phyloP scores from a whole-genome alignment of 2,888 invertebrate genomes.

The Phengaris arion region DNA sequence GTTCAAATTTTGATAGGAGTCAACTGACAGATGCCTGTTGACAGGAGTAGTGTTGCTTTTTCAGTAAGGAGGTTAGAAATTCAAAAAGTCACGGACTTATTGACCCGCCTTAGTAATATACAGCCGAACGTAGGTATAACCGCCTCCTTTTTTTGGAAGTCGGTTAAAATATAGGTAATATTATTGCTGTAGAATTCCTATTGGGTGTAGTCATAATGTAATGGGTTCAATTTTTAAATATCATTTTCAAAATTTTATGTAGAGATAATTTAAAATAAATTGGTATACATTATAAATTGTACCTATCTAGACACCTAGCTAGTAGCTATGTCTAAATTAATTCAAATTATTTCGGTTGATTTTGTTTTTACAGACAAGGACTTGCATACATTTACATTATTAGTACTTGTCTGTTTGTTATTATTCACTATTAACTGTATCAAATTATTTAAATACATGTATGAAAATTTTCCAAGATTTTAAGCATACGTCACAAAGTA shows the following conservation, averaged over 20 bases:
- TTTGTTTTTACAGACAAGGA: background rate
- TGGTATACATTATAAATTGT: background rate
- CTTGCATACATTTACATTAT: slow-evolving; percentile 18
- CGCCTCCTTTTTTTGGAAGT: too few species aligned
- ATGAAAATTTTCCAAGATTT: background rate
- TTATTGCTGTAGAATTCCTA: too few species aligned
- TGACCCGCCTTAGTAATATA: too few species aligned
- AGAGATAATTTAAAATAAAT: background rate
- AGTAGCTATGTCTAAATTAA: background rate
- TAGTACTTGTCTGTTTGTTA: background rate
- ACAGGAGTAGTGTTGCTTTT: too few species aligned
- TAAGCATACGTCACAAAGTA: background rate
- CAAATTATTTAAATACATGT: background rate
- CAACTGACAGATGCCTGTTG: too few species aligned
- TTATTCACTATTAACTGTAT: background rate
- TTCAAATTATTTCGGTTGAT: slow-evolving; percentile 9
- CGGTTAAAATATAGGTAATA: too few species aligned
- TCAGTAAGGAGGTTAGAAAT: too few species aligned
- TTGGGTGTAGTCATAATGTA: too few species aligned
- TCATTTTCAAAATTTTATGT: background rate
- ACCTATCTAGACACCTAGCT: background rate
- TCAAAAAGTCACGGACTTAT: too few species aligned
- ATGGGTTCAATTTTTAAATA: too few species aligned
- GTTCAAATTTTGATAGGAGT: too few species aligned
- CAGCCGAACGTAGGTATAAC: too few species aligned